Evolutionary conservation across 2,888 invertebrate genomes (phyloP), one percentile per base, ranked within the genome.

Genomic region (Ophioninae sp.): DNA sequence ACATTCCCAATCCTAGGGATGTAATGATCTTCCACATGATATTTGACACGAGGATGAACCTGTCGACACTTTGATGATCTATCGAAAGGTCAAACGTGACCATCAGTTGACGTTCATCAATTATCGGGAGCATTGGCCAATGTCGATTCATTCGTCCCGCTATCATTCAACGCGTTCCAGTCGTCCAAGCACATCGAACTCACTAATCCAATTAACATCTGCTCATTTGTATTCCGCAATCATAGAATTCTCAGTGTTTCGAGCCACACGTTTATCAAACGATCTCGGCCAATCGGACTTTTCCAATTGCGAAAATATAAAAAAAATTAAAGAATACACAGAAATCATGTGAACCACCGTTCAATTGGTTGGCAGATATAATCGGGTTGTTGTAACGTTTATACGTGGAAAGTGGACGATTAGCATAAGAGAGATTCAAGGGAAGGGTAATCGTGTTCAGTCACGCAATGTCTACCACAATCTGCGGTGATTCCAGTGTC

Each of bases 71-170:
- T 30, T 30, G 30, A 30, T 3, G 2, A 30, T 41, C 6, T 17
- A 50, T 50, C 50, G 6, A 17, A 50, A 50, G 17, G 50, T 50
- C 50, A 50, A 50, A 50, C 50, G 0, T 50, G 50, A 50, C 50
- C 50, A 13, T 50, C 50, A 17, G 13, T 50, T 50, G 50, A 50
- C 50, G 87, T 88, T 89, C 89, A 91, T 90, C 90, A 91, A 91
- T 91, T 91, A 91, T 89, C 87, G 86, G 77, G 85, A 73, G 88
- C 88, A 81, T 86, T 67, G 86, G 85, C 50, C 62, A 88, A 89
- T 89, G 90, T 83, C 89, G 89, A 90, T 91, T 91, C 89, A 87
- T 90, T 91, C 89, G 90, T 88, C 87, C 89, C 88, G 90, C 89
- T 88, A 88, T 89, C 87, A 86, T 88, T 85, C 87, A 87, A 75